A percentile compares a stretch with the other conserved stretches of the same genome.
phyloP scores from a whole-genome alignment of 2,888 invertebrate species.

The Trichopria drosophilae region DNA sequence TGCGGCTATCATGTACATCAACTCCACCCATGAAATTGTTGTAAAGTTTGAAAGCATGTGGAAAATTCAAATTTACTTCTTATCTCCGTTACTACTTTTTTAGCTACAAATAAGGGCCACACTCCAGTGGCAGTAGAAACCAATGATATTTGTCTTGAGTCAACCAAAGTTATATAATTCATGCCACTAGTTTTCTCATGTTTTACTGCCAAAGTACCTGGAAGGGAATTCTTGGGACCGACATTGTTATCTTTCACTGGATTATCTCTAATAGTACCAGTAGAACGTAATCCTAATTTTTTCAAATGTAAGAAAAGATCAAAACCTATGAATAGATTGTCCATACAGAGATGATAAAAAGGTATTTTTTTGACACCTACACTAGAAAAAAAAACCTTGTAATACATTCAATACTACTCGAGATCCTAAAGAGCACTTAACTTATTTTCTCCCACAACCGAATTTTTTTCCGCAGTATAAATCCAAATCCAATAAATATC shows the following conservation, averaged over 20 bases:
- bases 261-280: conserved; percentile 21
- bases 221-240: conserved; percentile 8
- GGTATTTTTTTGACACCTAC: conserved; percentile 13
- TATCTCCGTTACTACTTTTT: conserved; percentile 1
- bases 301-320: conserved; percentile 23
- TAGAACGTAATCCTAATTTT: conserved; percentile 15
- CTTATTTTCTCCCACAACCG: conserved; percentile 8
- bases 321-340: too few species aligned
- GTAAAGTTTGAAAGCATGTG: conserved; percentile 6
- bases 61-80: neutral
- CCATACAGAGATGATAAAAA: too few species aligned
- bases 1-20: conserved; percentile 5
- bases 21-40: conserved; percentile 14
- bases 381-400: conserved; percentile 7
- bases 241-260: conserved; percentile 10
- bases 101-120: neutral
- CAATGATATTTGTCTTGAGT: conserved; percentile 14
- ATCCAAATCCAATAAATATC: conserved; percentile 13
- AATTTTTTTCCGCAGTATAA: conserved; percentile 21
- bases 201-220: conserved; percentile 21
- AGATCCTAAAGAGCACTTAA: conserved; percentile 18
- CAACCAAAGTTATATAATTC: conserved; percentile 16
- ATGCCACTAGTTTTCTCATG: conserved; percentile 20
- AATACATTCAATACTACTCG: conserved; percentile 6
- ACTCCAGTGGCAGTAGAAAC: conserved; percentile 17